A percentile compares a stretch with the other conserved stretches of the same genome.
Conservation (phyloP, 2,113 vertebrate species). For the Ammodramus savannarum region DNA sequence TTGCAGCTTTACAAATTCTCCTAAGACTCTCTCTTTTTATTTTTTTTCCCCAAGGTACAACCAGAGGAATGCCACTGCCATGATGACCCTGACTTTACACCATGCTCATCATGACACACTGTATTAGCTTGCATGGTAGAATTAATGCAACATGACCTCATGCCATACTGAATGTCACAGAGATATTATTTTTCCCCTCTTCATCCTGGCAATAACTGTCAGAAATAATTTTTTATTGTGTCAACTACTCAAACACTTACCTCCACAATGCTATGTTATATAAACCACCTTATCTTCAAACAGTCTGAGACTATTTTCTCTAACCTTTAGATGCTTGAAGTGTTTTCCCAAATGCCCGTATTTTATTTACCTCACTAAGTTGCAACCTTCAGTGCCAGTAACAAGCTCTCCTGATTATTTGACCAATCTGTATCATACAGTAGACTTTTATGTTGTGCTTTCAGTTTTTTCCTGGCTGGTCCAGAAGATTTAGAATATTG, state of each 20-base stretch:
- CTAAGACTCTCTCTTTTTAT: rapidly evolving
- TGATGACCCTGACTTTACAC: not conserved
- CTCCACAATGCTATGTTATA: not conserved
- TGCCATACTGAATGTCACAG: not conserved
- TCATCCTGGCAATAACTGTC: not conserved
- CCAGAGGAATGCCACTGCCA: not conserved
- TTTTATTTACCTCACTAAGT: not conserved
- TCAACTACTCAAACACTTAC: not conserved
- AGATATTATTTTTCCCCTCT: not conserved
- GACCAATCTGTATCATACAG: not conserved
- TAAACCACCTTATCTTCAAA: not conserved
- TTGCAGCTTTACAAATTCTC: not conserved
- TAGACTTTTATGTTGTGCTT: not conserved
- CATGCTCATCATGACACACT: not conserved
- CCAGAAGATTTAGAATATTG: not conserved
- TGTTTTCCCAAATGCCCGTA: not conserved
- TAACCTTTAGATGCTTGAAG: not conserved
- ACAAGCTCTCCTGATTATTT: not conserved
- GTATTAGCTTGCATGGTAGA: not conserved
- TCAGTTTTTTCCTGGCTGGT: not conserved
- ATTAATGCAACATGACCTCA: not conserved
- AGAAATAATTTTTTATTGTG: constrained; percentile 6
- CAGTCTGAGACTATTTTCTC: not conserved
- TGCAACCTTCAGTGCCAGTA: not conserved
- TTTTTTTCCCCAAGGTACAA: not conserved